phyloP scores from a whole-genome alignment of 2,113 vertebrate species.

The Sapayoa aenigma region DNA sequence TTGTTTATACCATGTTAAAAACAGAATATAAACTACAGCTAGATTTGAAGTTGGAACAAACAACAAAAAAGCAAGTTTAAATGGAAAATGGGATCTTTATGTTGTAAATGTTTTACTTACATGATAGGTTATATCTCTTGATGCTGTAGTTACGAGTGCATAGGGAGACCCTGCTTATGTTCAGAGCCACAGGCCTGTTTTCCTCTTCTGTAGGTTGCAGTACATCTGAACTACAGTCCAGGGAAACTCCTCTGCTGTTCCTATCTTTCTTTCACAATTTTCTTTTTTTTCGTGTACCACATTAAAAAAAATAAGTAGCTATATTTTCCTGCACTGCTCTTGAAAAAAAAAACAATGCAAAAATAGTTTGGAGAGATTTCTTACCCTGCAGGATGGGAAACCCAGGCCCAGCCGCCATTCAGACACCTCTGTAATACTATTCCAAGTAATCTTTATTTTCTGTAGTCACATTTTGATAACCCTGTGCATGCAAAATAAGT shows the following conservation, averaged over 20 bases:
- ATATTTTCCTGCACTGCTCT: background rate
- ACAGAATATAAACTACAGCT: background rate
- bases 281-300: background rate
- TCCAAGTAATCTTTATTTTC: background rate
- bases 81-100: background rate
- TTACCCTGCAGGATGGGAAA: background rate
- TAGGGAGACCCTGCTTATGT: fast-evolving
- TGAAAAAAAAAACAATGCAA: background rate
- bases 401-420: background rate
- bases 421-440: background rate
- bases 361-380: background rate
- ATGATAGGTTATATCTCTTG: background rate
- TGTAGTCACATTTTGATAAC: background rate
- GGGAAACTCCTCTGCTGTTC: background rate
- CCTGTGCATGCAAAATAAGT: background rate
- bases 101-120: background rate
- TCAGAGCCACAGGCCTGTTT: background rate
- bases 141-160: background rate
- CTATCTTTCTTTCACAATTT: background rate
- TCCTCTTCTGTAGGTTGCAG: background rate
- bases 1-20: background rate
- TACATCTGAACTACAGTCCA: background rate
- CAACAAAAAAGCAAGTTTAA: background rate
- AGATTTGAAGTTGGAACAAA: background rate
- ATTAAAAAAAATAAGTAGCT: background rate